Base-by-base conservation (phyloP, 2,113 vertebrate species). In the Pelodiscus sinensis region DNA sequence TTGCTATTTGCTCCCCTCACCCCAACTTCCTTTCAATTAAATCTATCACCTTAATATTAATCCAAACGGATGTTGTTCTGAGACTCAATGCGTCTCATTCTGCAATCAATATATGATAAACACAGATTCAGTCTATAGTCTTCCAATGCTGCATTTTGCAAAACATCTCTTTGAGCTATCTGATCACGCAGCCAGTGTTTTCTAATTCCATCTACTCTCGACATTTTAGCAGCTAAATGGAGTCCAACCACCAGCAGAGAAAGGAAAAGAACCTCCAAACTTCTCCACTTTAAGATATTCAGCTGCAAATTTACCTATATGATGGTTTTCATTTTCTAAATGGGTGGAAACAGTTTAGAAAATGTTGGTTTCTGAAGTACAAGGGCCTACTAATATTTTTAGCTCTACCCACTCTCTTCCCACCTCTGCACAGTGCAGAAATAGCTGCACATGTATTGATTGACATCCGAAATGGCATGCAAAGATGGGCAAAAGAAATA, bases 151-250 rank as follows among this genome's bases (percentile, higher is more conserved):
- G 21, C 4, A 25, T 35, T 85, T 90, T 82, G 38, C 2, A 15
- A 95, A 90, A 93, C 10, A 71, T 73, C 75, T 94, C 29, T 21
- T 94, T 44, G 21, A 91, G 12, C 12, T 31, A 4, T 24, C n/a
- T 88, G 52, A 51, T 52, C 3, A 8, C 1, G 24, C 15, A 19
- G 57, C 13, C 29, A 85, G 6, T 38, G 31, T 27, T 79, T 54
- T 79, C 16, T 89, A 15, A 29, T 2, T 12, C 75, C 21, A 78
- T 89, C 31, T 57, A 9, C 21, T 2, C 12, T 5, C 14, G 12
- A n/a, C 9, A 51, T 81, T 92, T 82, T 50, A 92, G 38, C 38
- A 82, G 56, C 79, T 50, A 44, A 77, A 35, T 0, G 0, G 8
- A 3, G 56, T 93, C 85, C 38, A 58, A 75, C 51, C 29, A 87